phyloP scores from a whole-genome alignment of 2,113 vertebrate genomes.

The Gnathonemus longibarbis region DNA sequence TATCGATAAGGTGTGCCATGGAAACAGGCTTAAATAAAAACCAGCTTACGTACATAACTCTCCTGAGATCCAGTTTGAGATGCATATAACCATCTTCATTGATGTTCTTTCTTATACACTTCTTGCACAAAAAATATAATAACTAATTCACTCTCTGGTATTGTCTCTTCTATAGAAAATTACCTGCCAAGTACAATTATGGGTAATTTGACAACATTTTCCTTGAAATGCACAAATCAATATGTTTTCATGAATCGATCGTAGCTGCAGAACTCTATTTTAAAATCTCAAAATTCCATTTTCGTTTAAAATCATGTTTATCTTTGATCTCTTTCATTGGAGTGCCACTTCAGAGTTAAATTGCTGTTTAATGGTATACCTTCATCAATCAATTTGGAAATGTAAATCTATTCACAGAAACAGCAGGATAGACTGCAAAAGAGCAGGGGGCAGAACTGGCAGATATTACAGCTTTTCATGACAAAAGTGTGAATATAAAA shows the following conservation, averaged over 20 bases:
- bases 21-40: neutral
- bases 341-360: neutral
- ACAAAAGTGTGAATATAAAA: neutral
- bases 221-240: conserved; percentile 10
- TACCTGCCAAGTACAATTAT: conserved; percentile 7
- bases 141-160: neutral
- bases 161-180: conserved; percentile 1
- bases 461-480: neutral
- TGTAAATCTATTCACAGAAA: neutral
- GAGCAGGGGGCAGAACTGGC: neutral
- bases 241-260: conserved; percentile 12
- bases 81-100: neutral
- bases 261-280: neutral
- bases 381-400: conserved; percentile 2
- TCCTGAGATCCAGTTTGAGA: neutral
- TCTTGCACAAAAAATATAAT: conserved; percentile 12
- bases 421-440: neutral
- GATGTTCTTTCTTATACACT: neutral
- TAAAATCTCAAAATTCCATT: neutral
- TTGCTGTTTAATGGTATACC: neutral
- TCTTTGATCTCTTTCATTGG: neutral
- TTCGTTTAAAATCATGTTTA: conserved; percentile 2
- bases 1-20: neutral
- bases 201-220: conserved; percentile 8
- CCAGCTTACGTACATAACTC: neutral